Conservation (phyloP, 1,140 invertebrate species). For the Nasonia giraulti region DNA sequence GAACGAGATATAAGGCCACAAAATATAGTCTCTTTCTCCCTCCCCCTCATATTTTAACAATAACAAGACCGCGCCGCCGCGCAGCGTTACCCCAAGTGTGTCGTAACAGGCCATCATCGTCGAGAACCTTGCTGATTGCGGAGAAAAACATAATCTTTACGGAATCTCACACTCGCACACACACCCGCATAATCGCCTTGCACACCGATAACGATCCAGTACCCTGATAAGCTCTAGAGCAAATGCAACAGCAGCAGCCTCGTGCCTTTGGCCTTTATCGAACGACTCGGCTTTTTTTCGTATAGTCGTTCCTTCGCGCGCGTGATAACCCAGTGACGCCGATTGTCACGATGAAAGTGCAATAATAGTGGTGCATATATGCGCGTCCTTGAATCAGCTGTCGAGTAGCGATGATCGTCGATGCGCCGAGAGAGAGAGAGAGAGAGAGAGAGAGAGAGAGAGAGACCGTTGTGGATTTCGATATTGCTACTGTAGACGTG, state of each 20-base stretch:
- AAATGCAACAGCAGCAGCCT: background rate
- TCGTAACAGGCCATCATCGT: conserved; percentile 16
- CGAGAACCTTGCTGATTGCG: conserved; percentile 36
- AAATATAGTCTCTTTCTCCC: background rate
- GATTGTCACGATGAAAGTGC: background rate
- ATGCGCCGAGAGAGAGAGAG: too few relatives aligned
- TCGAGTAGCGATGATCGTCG: background rate
- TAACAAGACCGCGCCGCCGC: background rate
- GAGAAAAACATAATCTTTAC: conserved; percentile 26
- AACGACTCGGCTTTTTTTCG: background rate
- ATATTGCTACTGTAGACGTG: background rate
- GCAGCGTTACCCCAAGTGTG: conserved; percentile 18
- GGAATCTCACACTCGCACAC: conserved; percentile 3
- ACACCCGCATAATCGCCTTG: background rate
- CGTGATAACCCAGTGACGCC: background rate
- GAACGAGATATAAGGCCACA: background rate
- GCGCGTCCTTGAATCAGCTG: background rate
- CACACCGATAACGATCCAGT: conserved; percentile 29
- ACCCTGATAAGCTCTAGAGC: conserved; percentile 2
- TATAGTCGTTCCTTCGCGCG: background rate
- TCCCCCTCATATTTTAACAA: background rate
- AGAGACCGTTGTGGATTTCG: too few relatives aligned
- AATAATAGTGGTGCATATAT: background rate
- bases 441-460: too few relatives aligned
- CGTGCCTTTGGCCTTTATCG: conserved; percentile 40